Evolutionary conservation across 2,888 invertebrate genomes (phyloP).

Genomic region (Luffia ferchaultella): DNA sequence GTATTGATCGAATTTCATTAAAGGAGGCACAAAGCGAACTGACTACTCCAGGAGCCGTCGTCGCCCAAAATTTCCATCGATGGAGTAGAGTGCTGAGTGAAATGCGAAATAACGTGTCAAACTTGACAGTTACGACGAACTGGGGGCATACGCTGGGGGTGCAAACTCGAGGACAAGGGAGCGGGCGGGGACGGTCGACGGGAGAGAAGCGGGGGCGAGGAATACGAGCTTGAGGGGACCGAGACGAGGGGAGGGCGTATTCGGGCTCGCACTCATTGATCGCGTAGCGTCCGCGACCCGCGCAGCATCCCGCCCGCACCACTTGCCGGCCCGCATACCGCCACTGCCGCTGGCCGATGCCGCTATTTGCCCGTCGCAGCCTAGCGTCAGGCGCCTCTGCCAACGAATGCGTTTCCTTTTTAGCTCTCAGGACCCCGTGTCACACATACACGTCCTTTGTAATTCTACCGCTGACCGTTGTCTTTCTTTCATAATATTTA

Average conservation of each 20-base stretch:
- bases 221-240: conserved; percentile 1
- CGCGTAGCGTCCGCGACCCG: conserved; percentile 26
- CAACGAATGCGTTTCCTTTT: too few species aligned
- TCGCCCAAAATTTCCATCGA: background rate
- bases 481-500: too few species aligned
- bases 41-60: background rate
- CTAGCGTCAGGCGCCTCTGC: too few species aligned
- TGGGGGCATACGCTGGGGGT: conserved; percentile 11
- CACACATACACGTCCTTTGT: too few species aligned
- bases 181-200: conserved; percentile 15
- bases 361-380: too few species aligned
- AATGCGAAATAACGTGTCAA: conserved; percentile 13
- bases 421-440: too few species aligned
- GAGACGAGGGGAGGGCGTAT: conserved; percentile 13
- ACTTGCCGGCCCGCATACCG: conserved; percentile 23
- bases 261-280: conserved; percentile 45
- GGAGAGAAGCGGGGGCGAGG: conserved; percentile 18
- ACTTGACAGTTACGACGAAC: conserved; percentile 14
- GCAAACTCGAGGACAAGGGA: conserved; percentile 14
- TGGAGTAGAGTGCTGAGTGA: conserved; percentile 4
- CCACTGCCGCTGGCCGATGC: too few species aligned
- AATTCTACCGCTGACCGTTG: too few species aligned
- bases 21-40: background rate
- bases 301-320: conserved; percentile 36
- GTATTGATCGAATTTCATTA: background rate